phyloP scores from a whole-genome alignment of 2,113 vertebrate species.

The Plectropomus leopardus region DNA sequence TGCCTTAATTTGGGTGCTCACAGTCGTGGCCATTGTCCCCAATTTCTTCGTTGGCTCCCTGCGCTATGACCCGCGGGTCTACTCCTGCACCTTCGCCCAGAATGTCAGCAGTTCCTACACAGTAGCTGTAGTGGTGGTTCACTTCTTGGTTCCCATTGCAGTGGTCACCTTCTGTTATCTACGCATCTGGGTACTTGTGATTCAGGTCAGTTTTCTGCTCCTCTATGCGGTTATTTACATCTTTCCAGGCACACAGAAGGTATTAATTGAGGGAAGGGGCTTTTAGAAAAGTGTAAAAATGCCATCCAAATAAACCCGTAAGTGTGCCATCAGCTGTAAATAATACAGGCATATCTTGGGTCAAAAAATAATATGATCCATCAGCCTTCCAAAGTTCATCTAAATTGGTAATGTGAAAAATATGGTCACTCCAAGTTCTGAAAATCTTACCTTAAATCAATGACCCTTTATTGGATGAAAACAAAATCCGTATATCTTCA shows the following conservation, averaged over 20 bases:
- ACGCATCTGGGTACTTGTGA: constrained; percentile 92
- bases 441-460: constrained; percentile 20
- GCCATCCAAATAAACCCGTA: background rate
- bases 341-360: background rate
- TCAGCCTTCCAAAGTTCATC: background rate
- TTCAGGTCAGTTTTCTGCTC: constrained; percentile 82
- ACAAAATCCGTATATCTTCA: background rate
- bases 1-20: constrained; percentile 87
- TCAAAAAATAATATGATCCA: background rate
- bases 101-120: constrained; percentile 90
- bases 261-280: background rate
- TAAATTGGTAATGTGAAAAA: constrained; percentile 19
- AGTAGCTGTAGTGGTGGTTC: constrained; percentile 87
- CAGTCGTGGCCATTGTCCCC: constrained; percentile 88
- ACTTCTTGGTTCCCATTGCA: constrained; percentile 92
- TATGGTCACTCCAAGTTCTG: background rate
- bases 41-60: constrained; percentile 93
- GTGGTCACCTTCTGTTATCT: constrained; percentile 94
- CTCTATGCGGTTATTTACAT: background rate
- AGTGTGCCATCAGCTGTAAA: background rate
- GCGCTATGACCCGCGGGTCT: constrained; percentile 90
- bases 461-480: background rate
- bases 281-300: background rate
- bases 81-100: constrained; percentile 94
- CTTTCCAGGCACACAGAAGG: background rate